Evolutionary conservation across 2,797 vertebrate genomes (phyloP).

Genomic region (Ctenosaura bakeri): DNA sequence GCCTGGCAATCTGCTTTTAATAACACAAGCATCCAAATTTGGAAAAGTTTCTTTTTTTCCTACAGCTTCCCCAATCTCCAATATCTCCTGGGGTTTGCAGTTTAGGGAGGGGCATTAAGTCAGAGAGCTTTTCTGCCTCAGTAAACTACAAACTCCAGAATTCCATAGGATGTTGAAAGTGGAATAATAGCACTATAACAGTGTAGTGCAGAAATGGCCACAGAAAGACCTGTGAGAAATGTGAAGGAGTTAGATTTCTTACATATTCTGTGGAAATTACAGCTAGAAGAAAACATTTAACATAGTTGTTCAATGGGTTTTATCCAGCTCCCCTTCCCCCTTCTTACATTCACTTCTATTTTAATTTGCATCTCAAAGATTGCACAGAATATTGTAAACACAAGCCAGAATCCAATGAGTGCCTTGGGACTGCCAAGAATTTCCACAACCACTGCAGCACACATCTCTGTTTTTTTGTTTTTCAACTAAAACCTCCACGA

Average conservation of each 20-base stretch:
- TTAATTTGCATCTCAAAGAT: too few relatives aligned
- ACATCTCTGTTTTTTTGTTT: neutral
- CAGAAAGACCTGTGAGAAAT: neutral
- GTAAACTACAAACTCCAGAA: too few relatives aligned
- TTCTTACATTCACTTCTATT: neutral
- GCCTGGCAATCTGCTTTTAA: neutral
- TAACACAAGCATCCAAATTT: neutral
- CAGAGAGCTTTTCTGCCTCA: too few relatives aligned
- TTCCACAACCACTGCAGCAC: too few relatives aligned
- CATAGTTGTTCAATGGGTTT: neutral
- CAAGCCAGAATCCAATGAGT: neutral
- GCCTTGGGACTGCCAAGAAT: too few relatives aligned
- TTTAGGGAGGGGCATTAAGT: too few relatives aligned
- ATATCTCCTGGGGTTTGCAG: too few relatives aligned
- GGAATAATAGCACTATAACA: too few relatives aligned
- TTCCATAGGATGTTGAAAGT: too few relatives aligned
- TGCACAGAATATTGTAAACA: neutral
- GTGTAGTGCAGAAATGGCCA: neutral
- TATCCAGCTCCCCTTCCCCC: neutral
- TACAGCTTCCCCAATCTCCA: too few relatives aligned
- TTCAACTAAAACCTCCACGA: neutral
- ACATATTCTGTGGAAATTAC: neutral
- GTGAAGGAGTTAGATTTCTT: neutral
- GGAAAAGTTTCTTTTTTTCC: too few relatives aligned
- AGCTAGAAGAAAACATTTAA: conserved; percentile 4